Percentiles rank a stretch among this genome's conserved stretches.
Conservation (phyloP, 2,113 vertebrate species). For the Numenius arquata region DNA sequence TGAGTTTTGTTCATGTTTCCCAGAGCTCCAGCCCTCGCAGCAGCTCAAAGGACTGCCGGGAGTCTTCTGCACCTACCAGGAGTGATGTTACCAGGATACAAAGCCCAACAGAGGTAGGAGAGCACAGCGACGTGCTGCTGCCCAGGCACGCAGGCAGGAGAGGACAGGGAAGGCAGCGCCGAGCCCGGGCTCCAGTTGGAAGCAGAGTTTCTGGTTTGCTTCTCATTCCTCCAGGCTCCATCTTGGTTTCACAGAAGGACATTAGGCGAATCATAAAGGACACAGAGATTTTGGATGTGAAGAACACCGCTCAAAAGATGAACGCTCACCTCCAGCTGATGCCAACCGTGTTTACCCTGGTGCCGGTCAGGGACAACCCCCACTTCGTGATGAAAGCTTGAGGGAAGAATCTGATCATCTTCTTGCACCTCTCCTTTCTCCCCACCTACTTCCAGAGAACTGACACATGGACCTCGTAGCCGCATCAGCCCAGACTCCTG, state of each 20-base stretch:
- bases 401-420: background rate
- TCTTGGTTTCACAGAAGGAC: background rate
- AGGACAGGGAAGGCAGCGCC: rapidly evolving
- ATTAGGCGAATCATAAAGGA: background rate
- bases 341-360: rapidly evolving
- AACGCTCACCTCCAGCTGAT: background rate
- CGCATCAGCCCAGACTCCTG: background rate
- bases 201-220: background rate
- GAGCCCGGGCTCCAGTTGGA: background rate
- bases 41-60: background rate
- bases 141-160: rapidly evolving
- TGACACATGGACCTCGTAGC: background rate
- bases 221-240: background rate
- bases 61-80: background rate
- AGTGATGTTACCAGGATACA: conserved; percentile 44
- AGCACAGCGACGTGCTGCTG: background rate
- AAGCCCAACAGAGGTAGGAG: conserved; percentile 33
- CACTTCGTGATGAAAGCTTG: background rate
- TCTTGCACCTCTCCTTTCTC: background rate
- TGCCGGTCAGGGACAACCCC: rapidly evolving
- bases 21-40: background rate
- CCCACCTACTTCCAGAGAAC: background rate
- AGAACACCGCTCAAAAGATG: background rate
- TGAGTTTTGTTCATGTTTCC: conserved; percentile 62
- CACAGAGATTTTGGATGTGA: rapidly evolving